phyloP scores from a whole-genome alignment of 2,888 invertebrate species.

The Aphodius granarius region DNA sequence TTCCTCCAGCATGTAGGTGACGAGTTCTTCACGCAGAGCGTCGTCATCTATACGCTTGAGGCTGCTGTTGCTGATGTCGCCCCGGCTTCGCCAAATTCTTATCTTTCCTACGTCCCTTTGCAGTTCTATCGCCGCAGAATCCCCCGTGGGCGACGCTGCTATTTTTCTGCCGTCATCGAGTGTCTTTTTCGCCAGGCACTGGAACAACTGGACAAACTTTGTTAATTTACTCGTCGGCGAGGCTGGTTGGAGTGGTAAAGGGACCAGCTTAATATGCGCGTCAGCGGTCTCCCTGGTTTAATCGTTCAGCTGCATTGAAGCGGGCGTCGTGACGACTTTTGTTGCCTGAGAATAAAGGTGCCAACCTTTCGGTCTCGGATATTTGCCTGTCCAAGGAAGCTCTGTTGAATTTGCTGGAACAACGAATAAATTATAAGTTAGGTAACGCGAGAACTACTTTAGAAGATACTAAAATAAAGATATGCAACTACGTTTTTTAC shows the following conservation, averaged over 20 bases:
- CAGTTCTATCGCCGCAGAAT: conserved; percentile 7
- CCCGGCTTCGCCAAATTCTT: background rate
- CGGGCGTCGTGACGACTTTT: conserved; percentile 23
- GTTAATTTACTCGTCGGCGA: conserved; percentile 5
- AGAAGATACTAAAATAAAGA: background rate
- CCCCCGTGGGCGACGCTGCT: background rate
- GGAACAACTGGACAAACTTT: conserved; percentile 25
- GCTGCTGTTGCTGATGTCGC: conserved; percentile 54
- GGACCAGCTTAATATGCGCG: conserved; percentile 27
- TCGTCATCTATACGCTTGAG: conserved; percentile 51
- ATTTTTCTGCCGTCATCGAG: conserved; percentile 14
- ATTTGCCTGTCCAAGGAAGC: background rate
- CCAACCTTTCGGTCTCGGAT: background rate
- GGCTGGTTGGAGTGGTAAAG: conserved; percentile 18
- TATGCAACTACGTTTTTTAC: background rate
- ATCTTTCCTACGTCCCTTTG: background rate
- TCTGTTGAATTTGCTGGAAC: background rate
- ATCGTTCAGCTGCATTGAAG: conserved; percentile 23
- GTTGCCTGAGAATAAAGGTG: conserved; percentile 21
- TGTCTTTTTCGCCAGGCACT: conserved; percentile 22
- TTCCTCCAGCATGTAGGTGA: conserved; percentile 44
- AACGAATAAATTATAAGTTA: background rate
- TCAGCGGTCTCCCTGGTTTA: conserved; percentile 24
- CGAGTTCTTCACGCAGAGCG: conserved; percentile 55
- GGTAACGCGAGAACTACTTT: background rate